phyloP scores from a whole-genome alignment of 2,797 vertebrate genomes.

The Bradypodion ventrale region DNA sequence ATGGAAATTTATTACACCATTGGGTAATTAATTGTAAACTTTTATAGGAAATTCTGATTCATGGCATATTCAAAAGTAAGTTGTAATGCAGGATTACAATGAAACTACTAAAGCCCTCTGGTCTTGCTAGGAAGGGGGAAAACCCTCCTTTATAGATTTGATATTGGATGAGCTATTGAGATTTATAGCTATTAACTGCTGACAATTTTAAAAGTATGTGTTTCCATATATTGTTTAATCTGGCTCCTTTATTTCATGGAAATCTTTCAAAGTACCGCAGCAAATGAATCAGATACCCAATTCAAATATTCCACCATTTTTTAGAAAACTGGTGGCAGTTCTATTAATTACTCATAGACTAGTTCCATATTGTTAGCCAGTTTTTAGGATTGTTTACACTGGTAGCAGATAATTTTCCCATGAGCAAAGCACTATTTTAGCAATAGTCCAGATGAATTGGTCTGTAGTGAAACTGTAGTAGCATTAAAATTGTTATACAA shows the following conservation, averaged over 20 bases:
- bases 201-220: not conserved
- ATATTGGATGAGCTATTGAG: not conserved
- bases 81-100: slow-evolving; percentile 40
- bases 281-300: rapidly evolving
- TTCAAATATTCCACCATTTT: not conserved
- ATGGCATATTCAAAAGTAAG: slow-evolving; percentile 42
- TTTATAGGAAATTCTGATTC: slow-evolving; percentile 51
- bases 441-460: not conserved
- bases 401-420: not conserved
- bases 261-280: not conserved
- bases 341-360: rapidly evolving
- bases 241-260: not conserved
- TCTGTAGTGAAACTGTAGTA: not conserved
- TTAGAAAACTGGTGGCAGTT: not conserved
- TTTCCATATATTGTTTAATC: not conserved
- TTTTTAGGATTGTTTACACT: not conserved
- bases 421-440: not conserved
- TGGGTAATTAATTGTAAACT: slow-evolving; percentile 42
- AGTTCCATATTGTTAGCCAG: not conserved
- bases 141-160: slow-evolving; percentile 21
- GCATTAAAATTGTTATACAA: not conserved
- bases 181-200: not conserved
- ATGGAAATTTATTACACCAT: slow-evolving; percentile 52
- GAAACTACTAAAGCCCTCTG: slow-evolving; percentile 28
- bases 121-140: not conserved